Evolutionary conservation across 2,113 vertebrate species (phyloP), one percentile per base, ranked within the genome.

Genomic region (Anolis carolinensis): DNA sequence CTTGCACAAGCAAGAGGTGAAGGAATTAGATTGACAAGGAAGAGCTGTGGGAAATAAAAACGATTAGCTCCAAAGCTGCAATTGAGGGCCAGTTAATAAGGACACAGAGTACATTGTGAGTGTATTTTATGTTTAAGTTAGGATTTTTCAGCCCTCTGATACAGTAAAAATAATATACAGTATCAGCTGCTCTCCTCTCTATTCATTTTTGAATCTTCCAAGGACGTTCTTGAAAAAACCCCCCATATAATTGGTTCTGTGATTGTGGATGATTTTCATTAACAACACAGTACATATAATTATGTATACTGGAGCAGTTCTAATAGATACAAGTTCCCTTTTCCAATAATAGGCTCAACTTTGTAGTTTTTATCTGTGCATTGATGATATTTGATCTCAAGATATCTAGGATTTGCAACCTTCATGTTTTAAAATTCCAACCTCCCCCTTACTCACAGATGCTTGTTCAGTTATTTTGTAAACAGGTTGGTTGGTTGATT

Each of bases 1-100:
- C 30, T 68, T 6, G 36, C 36, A 82, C 78, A 89, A 84, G 87
- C 67, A 87, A 48, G 86, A 91, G 20, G 89, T n/a, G 77, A 16
- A 85, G 91, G 91, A 94, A 94, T 91, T 93, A 93, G 65, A 90
- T 82, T 88, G 93, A 91, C 86, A 94, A 83, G 91, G 84, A 86
- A 93, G 78, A 84, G 88, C 88, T 90, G 67, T 86, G 86, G 73
- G 30, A 91, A 91, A 91, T 55, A 86, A 79, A 90, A 87, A 85
- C 93, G 93, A 94, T 94, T 92, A 93, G 25, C 76, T 92, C 88
- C 85, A 82, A 81, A 90, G 86, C 87, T 92, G 89, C 91, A 93
- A 92, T 90, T 89, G 76, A 92, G 91, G 93, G 92, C 91, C 82
- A 91, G 81, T 65, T 93, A 63, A 93, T 95, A 90, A 92, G 91